These are phyloP conservation scores for Turdus rufiventris DNA, from an alignment of 2,113 vertebrate genomes.

Conservation along the genomic window DNA sequence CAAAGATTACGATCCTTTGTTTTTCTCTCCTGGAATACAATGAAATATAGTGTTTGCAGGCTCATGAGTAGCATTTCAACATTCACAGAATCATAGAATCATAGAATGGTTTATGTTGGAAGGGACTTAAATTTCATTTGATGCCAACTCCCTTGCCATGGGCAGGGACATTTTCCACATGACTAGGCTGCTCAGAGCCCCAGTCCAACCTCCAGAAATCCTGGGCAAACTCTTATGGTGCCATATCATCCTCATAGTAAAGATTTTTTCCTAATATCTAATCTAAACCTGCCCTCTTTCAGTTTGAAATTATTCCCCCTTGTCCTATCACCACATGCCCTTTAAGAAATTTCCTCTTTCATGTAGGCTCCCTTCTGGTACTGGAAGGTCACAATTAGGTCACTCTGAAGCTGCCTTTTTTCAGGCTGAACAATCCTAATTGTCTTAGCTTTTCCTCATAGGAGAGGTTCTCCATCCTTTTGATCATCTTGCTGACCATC, in stretches of 20 bases:
- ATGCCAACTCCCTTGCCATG: not conserved
- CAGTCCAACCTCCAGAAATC: rapidly evolving
- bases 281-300: not conserved
- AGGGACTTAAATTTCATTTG: not conserved
- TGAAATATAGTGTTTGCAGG: not conserved
- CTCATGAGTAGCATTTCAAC: not conserved
- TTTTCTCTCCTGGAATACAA: not conserved
- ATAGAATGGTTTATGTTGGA: not conserved
- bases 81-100: not conserved
- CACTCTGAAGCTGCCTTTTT: not conserved
- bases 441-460: not conserved
- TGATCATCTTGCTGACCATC: not conserved
- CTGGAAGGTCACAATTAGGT: not conserved
- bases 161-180: not conserved
- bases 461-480: not conserved
- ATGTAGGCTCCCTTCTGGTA: not conserved
- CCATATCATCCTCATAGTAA: not conserved
- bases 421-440: not conserved
- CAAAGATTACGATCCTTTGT: not conserved
- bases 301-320: not conserved
- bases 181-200: not conserved
- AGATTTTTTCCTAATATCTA: not conserved
- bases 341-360: not conserved
- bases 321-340: too few relatives aligned
- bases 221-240: not conserved